These are phyloP conservation scores for Ariolimax columbianus DNA, from an alignment of 2,888 invertebrate genomes.

Conservation along the genomic window DNA sequence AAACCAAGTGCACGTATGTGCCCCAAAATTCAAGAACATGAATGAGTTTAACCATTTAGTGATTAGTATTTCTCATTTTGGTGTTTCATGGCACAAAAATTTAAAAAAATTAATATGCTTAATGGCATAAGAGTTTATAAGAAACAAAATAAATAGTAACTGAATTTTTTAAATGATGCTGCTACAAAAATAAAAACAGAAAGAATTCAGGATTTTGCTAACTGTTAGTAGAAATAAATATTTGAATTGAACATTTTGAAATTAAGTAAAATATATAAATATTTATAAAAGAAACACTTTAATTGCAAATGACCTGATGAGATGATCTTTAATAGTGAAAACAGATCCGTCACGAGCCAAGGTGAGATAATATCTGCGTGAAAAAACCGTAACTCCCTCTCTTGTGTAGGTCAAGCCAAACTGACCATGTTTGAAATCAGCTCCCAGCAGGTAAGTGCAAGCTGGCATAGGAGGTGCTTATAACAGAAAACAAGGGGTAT, in stretches of 20 bases:
- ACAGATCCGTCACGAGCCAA: conserved; percentile 30
- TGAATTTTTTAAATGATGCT: no score
- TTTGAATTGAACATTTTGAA: background rate
- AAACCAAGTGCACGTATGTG: no score
- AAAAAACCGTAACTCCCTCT: conserved; percentile 23
- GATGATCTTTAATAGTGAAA: background rate
- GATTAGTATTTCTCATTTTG: no score
- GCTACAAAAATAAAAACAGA: no score
- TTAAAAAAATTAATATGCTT: no score
- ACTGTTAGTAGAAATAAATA: background rate
- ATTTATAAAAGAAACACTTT: background rate
- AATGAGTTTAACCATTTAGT: no score
- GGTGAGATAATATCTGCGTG: conserved; percentile 15
- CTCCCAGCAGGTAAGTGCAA: conserved; percentile 39
- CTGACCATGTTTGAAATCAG: conserved; percentile 37
- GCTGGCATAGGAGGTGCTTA: background rate
- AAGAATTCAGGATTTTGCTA: no score
- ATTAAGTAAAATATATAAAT: background rate
- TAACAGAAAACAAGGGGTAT: background rate
- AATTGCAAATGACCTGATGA: background rate
- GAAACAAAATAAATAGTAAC: no score
- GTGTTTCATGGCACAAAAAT: no score
- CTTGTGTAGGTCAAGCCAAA: conserved; percentile 36
- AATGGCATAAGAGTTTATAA: no score
- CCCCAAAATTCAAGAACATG: no score